These are phyloP conservation scores for Desmophyllum pertusum DNA, from an alignment of 92 coral and sea anemone species.

Conservation along the genomic window DNA sequence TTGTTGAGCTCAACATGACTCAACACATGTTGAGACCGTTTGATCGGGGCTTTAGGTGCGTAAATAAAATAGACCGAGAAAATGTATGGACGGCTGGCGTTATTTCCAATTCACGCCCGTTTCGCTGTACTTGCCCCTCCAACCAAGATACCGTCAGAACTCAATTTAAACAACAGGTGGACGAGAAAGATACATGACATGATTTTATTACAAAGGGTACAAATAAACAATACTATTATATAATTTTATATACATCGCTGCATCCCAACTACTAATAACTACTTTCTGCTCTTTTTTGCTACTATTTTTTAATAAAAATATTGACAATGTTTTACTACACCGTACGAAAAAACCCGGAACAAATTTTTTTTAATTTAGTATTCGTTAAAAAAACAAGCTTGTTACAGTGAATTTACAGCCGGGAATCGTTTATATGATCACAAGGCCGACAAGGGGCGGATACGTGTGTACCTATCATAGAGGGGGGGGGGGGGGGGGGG, in stretches of 20 bases:
- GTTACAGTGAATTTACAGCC: no score
- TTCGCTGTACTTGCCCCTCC: not conserved
- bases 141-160: not conserved
- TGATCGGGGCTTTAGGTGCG: no score
- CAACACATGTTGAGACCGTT: no score
- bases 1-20: no score
- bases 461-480: no score
- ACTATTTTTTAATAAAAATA: not conserved
- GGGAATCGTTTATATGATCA: no score
- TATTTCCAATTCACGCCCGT: not conserved
- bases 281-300: not conserved
- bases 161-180: not conserved
- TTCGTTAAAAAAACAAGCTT: no score
- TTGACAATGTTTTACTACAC: not conserved
- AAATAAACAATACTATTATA: conserved; percentile 4
- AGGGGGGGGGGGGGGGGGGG: no score
- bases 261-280: not conserved
- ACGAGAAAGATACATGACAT: not conserved
- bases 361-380: not conserved
- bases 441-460: no score
- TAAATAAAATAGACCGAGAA: no score
- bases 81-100: no score
- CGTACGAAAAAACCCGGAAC: not conserved
- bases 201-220: conserved; percentile 8
- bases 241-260: conserved; percentile 14